Evolutionary conservation across 2,113 vertebrate genomes (phyloP).

Genomic region (Phalacrocorax carbo): DNA sequence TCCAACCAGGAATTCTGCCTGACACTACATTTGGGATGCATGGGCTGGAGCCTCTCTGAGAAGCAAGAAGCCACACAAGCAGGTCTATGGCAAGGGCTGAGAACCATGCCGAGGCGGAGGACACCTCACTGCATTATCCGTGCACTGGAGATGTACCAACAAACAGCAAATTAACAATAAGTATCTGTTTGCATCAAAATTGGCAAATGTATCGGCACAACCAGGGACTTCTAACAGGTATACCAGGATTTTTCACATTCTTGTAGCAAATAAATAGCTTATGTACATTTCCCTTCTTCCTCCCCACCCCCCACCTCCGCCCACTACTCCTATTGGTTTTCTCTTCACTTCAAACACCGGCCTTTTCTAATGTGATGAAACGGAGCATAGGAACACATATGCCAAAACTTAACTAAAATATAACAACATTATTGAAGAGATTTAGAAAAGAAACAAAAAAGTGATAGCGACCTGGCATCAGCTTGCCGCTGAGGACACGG

Average conservation of each 20-base stretch:
- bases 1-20: background rate
- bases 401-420: background rate
- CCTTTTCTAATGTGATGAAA: background rate
- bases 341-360: background rate
- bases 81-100: background rate
- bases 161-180: background rate
- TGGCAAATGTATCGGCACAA: background rate
- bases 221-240: background rate
- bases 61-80: background rate
- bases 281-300: rapidly evolving
- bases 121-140: background rate
- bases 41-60: background rate
- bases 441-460: constrained; percentile 3
- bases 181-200: background rate
- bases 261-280: background rate
- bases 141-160: background rate
- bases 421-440: background rate
- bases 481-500: background rate
- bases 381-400: background rate
- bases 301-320: background rate
- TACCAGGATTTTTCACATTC: background rate
- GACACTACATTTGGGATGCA: rapidly evolving
- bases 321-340: background rate
- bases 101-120: background rate
- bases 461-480: background rate